phyloP scores from a whole-genome alignment of 1,140 invertebrate species.

The Trichonephila clavipes region DNA sequence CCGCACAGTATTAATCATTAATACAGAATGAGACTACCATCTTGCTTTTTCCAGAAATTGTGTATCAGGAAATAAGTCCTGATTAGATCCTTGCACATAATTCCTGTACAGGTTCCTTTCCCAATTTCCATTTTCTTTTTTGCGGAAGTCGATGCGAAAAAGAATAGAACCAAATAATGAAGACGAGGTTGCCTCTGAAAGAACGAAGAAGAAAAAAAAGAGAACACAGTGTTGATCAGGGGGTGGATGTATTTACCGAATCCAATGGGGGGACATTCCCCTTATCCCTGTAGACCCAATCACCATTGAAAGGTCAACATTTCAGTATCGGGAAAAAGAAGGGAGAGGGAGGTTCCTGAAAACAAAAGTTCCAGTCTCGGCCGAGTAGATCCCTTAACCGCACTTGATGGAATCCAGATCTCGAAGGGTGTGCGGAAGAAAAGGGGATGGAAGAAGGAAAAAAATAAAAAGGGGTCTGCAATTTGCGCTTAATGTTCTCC shows the following conservation, averaged over 20 bases:
- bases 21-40: neutral
- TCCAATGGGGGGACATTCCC: neutral
- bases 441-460: neutral
- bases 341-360: neutral
- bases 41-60: neutral
- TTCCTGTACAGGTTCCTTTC: neutral
- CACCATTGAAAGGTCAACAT: slow-evolving; percentile 8
- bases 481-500: slow-evolving; percentile 32
- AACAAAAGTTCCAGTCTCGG: slow-evolving; percentile 14
- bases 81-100: neutral
- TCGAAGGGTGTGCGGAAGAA: neutral
- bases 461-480: neutral
- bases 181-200: neutral
- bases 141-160: neutral
- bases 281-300: neutral
- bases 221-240: neutral
- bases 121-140: neutral
- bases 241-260: slow-evolving; percentile 5
- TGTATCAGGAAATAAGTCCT: neutral
- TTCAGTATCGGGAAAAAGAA: neutral
- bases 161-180: slow-evolving; percentile 14
- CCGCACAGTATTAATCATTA: neutral
- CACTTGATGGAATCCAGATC: slow-evolving; percentile 40
- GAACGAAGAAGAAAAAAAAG: neutral
- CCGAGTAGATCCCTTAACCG: slow-evolving; percentile 26